phyloP scores from a whole-genome alignment of 1,140 invertebrate genomes.

The Proctacanthus coquilletti region DNA sequence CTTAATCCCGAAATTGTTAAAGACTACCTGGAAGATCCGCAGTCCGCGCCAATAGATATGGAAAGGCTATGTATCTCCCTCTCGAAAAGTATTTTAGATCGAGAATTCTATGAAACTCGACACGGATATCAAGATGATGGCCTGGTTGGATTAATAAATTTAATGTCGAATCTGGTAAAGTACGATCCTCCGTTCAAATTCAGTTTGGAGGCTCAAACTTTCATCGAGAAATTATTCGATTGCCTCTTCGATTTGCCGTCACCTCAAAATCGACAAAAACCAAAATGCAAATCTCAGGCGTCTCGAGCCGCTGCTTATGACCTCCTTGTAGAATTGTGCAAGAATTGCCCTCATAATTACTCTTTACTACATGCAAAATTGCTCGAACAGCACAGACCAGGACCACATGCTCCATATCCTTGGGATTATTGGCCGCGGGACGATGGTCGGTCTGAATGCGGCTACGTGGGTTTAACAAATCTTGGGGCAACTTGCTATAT shows the following conservation, averaged over 20 bases:
- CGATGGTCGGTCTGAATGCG: constrained; percentile 82
- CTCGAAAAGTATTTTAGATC: constrained; percentile 51
- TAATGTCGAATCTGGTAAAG: constrained; percentile 73
- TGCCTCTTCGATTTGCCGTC: constrained; percentile 82
- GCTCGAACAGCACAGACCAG: constrained; percentile 70
- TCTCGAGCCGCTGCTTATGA: constrained; percentile 81
- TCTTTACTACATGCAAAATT: constrained; percentile 65
- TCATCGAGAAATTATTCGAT: constrained; percentile 62
- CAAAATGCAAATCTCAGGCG: constrained; percentile 82
- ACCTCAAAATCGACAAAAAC: constrained; percentile 65
- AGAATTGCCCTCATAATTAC: constrained; percentile 74
- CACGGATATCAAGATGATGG: constrained; percentile 79
- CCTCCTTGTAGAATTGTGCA: constrained; percentile 71
- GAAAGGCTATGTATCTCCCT: constrained; percentile 62
- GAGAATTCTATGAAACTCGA: constrained; percentile 69
- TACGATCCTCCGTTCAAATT: constrained; percentile 77
- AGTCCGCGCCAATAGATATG: constrained; percentile 44
- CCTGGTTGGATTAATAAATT: constrained; percentile 71
- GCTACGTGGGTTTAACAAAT: constrained; percentile 87
- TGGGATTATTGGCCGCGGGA: constrained; percentile 97
- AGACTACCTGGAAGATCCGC: constrained; percentile 40
- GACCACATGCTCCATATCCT: constrained; percentile 69
- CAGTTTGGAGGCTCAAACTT: constrained; percentile 56
- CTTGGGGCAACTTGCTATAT: constrained; percentile 93
- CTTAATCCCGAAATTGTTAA: constrained; percentile 63